A percentile compares a stretch with the other conserved stretches of the same genome.
These are phyloP conservation scores for Cerastis leucographa DNA, from an alignment of 2,888 invertebrate genomes.

Conservation along the genomic window DNA sequence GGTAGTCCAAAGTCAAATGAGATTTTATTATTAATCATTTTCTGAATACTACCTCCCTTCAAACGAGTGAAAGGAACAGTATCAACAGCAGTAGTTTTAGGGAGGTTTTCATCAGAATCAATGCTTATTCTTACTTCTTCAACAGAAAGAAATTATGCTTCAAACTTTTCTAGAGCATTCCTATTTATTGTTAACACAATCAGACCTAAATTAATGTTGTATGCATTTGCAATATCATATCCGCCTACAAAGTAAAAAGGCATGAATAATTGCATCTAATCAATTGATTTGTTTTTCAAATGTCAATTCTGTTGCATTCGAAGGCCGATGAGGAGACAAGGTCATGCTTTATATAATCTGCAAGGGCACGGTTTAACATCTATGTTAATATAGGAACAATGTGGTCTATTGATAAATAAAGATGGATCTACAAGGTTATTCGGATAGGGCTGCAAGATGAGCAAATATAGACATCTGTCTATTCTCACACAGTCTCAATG, in stretches of 20 bases:
- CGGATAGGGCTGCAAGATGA: conserved; percentile 34
- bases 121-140: conserved; percentile 3
- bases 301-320: conserved; percentile 66
- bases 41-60: neutral
- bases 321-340: conserved; percentile 74
- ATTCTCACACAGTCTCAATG: neutral
- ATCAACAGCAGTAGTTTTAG: neutral
- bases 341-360: conserved; percentile 69
- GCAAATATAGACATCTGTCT: neutral
- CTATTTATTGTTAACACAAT: conserved; percentile 37
- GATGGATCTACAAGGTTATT: conserved; percentile 54
- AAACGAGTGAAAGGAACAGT: neutral
- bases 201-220: conserved; percentile 56
- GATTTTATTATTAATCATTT: neutral
- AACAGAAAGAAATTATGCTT: neutral
- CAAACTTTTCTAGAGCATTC: neutral
- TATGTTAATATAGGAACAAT: conserved; percentile 76
- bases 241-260: conserved; percentile 66
- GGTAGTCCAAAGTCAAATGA: neutral
- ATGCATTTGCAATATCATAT: conserved; percentile 62
- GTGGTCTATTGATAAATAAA: conserved; percentile 71
- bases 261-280: conserved; percentile 70
- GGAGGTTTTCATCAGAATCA: neutral
- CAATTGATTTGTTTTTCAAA: conserved; percentile 78
- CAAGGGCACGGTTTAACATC: conserved; percentile 74